Base-by-base conservation (phyloP, 2,888 invertebrate genomes). In the Drosophila phalerata region DNA sequence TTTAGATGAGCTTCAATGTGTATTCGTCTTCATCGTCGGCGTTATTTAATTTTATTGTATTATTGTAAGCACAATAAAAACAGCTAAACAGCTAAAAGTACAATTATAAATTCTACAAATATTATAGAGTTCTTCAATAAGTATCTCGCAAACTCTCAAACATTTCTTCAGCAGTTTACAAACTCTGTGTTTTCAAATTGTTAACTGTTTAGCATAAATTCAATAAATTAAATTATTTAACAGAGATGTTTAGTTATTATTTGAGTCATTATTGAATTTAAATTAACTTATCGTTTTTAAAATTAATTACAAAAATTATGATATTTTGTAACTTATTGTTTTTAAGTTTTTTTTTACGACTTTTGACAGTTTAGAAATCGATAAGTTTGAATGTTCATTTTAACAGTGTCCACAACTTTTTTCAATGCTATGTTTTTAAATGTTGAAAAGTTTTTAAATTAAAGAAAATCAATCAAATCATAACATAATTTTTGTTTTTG, bases 1-100 rank as follows among this genome's bases (percentile, higher is more conserved):
- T 57, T 32, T 19, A 34, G 52, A 53, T 45, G 63, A 56, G 55
- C 49, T 19, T 40, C 15, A 30, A 37, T 49, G 32, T 45, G 49
- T 28, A 22, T 30, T 66, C 17, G 10, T 47, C 15, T 22, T 43
- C 5, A 22, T 34, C 38, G 13, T 19, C 43, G 10, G 17, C 48
- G 34, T 19, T 42, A 25, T 37, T 34, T 40, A 28, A 28, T 15
- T 51, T 34, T 9, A 55, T 65, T 22, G 37, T 40, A 43, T 65
- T 73, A 53, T 80, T 83, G 66, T 80, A 77, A 69, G 86, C 86
- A 52, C 86, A 77, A 68, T 86, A 68, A 80, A 81, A 80, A 63
- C 78, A 72, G 77, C 78, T 85, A 68, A 80, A 60, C 48, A 73
- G 68, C 74, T 75, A 61, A 57, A 73, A 77, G 56, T 75, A 67